Base-by-base conservation (phyloP, 2,113 vertebrate genomes). In the Herpetotheres cachinnans region DNA sequence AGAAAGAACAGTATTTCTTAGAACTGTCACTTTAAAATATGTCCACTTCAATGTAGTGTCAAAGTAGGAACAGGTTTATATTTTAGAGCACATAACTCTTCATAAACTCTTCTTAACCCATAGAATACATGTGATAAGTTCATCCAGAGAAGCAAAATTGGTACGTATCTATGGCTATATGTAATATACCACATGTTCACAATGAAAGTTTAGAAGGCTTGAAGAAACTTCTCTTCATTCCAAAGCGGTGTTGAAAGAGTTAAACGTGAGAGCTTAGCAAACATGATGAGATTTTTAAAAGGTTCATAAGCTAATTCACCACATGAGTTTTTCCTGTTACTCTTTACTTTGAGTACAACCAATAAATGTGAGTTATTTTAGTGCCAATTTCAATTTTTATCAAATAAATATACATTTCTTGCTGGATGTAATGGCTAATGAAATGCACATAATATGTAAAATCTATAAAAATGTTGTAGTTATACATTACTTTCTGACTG, bases 401-500 rank as follows among this genome's bases (percentile, higher is more conserved):
- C 72, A 94, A 80, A 96, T 95, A 93, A 95, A 94, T 93, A 82
- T 49, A 76, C 13, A 72, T 89, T 93, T 95, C 72, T 85, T 69
- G 32, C 29, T 82, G 56, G 22, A 79, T 85, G 27, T 40, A 86
- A 89, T 84, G 71, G 86, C 74, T 97, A 97, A 96, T 91, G 84
- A 95, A 97, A 96, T 93, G 70, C 69, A 90, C 38, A 93, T 94
- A 90, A 83, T 79, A 92, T 84, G 77, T 89, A 88, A 96, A 96
- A 98, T 90, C 89, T 89, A 94, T 95, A 93, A 92, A 96, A 94
- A 94, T 89, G 54, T 77, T 97, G 94, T 92, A 93, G 91, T 80
- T 95, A 79, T 92, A 94, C 56, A 83, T 94, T 97, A 94, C 81
- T 86, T 96, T 95, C 83, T 86, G 85, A 89, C 67, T 95, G 42